Evolutionary conservation across 2,113 vertebrate genomes (phyloP).

Genomic region (Irena cyanogastra): DNA sequence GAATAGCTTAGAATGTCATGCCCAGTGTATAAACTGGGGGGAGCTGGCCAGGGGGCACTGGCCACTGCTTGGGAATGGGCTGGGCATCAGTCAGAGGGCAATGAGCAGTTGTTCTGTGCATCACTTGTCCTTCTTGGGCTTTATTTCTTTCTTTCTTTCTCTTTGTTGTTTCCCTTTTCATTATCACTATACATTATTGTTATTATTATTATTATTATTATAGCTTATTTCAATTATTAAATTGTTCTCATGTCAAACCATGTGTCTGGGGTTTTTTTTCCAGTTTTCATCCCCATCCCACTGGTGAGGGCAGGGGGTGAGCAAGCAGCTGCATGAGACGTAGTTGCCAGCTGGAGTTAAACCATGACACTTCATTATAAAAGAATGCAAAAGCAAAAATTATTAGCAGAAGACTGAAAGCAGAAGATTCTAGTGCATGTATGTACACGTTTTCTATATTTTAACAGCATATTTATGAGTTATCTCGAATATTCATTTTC

Average conservation of each 20-base stretch:
- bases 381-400: not conserved
- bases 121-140: not conserved
- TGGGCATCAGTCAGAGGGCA: not conserved
- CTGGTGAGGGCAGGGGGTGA: not conserved
- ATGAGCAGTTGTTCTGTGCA: not conserved
- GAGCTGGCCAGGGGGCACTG: not conserved
- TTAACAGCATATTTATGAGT: not conserved
- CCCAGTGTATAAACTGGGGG: not conserved
- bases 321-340: not conserved
- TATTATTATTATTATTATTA: no score
- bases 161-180: not conserved
- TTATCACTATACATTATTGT: not conserved
- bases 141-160: not conserved
- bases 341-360: not conserved
- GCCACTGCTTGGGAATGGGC: not conserved
- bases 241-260: not conserved
- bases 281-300: not conserved
- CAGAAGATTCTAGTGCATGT: not conserved
- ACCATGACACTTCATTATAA: not conserved
- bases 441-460: not conserved
- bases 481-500: not conserved
- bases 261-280: not conserved
- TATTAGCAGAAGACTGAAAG: not conserved
- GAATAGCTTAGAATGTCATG: no score
- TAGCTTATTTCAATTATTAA: not conserved